Base-by-base conservation (phyloP, 2,888 invertebrate genomes). In the Odontocerum albicorne region DNA sequence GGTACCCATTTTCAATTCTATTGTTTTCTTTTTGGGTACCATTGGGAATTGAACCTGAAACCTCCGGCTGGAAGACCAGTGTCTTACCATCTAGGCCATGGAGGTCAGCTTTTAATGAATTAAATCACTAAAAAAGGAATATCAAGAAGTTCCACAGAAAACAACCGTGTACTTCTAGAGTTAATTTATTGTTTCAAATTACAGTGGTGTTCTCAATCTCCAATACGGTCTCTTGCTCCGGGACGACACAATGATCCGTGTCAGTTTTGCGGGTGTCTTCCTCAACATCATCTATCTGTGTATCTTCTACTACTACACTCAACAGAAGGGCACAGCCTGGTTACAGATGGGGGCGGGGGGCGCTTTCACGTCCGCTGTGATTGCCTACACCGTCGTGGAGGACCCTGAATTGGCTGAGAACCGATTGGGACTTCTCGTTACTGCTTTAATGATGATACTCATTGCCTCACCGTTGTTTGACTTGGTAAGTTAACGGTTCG, bases 241-340 rank as follows among this genome's bases (percentile, higher is more conserved):
- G 40, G 93, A 94, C 67, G 72, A 78, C 62, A 84, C 84, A 1
- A 90, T 92, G 86, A 85, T 90, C 42, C 81, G 80, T 65, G 88
- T 92, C 15, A 94, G 93, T 70, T 66, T 87, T 44, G 82, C 86
- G 65, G 92, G 91, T 59, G 73, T 88, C 56, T 71, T 80, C 0
- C 72, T 90, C 45, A 92, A 89, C 68, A 66, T 82, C 2, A 57
- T 82, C 2, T 94, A 92, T 68, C 70, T 85, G 55, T 60, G 77
- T 58, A 72, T 87, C 49, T 94, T 83, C 72, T 88, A 84, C 67
- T 66, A 77, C 47, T 91, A 85, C 66, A 73, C 87, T 0, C 71
- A 78, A 4, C 71, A 77, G 49, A 83, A 80, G 67, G 66, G 69
- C 1, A 70, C 73, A 49, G 74, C 83, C 1, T 80, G 84, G 78